Evolutionary conservation across 2,113 vertebrate genomes (phyloP), one percentile per base, ranked within the genome.

Genomic region (Phoenicopterus ruber): DNA sequence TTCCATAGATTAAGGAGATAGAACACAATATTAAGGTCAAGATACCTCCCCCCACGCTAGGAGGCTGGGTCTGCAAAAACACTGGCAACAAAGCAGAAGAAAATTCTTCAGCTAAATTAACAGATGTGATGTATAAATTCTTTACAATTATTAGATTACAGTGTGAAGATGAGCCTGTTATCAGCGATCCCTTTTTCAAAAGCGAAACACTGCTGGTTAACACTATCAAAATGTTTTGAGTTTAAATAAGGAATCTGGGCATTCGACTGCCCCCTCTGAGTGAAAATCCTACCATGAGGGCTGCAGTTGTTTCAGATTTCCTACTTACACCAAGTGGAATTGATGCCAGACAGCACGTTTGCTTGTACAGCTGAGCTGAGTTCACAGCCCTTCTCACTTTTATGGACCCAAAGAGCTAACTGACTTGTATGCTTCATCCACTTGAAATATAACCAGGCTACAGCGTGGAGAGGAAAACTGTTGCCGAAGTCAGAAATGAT

Each of bases 281-380:
- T 54, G 34, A 78, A 59, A 74, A 71, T 57, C 92, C 46, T 49
- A 69, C 54, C 57, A 82, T 10, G 26, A 91, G 50, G 16, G 31
- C 25, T 89, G 44, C 86, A 92, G 61, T 94, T 89, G 77, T 94
- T 95, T 94, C 83, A 91, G 61, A 94, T 94, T 96, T 96, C 86
- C 70, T 85, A 61, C 40, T 86, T 76, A 70, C 52, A 82, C 65
- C 54, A 82, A 71, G 25, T 69, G 52, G 83, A 96, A 96, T 67
- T 71, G 88, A 79, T 94, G 82, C 83, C 94, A 96, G 94, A 95
- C 72, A 93, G 80, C 47, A 78, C 57, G 69, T 84, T 92, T 96
- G 96, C 88, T 96, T 95, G 67, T 90, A 86, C 95, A 92, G 94
- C 90, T 97, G 92, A 96, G 52, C 77, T 83, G 80, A 91, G 63